phyloP scores from a whole-genome alignment of 2,888 invertebrate genomes.

The Himalopsyche tibetana region DNA sequence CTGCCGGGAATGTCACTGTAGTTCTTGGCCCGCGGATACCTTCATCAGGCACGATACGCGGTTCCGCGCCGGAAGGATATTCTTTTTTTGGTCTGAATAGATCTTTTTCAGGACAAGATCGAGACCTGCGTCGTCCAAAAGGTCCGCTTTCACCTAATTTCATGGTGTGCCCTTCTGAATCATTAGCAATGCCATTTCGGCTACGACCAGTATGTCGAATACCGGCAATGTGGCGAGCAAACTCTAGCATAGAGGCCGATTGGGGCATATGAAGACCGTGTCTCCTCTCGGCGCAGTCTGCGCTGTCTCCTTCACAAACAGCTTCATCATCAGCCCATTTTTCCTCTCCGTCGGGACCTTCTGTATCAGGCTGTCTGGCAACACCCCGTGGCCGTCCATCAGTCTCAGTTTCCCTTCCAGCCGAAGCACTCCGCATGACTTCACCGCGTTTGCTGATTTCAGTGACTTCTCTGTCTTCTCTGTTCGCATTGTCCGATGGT shows the following conservation, averaged over 20 bases:
- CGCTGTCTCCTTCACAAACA: constrained; percentile 72
- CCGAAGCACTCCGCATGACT: constrained; percentile 60
- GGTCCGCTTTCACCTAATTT: not conserved
- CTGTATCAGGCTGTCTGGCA: constrained; percentile 51
- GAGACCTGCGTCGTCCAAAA: constrained; percentile 76
- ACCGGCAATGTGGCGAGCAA: constrained; percentile 77
- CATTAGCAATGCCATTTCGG: not conserved
- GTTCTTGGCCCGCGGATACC: not conserved
- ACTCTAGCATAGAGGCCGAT: constrained; percentile 75
- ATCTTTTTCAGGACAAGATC: constrained; percentile 80
- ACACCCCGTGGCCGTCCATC: constrained; percentile 56
- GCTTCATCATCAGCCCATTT: constrained; percentile 62
- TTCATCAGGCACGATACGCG: not conserved
- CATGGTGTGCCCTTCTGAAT: not conserved
- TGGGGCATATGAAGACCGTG: constrained; percentile 79
- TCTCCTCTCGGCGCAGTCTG: constrained; percentile 76
- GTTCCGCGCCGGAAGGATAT: not conserved
- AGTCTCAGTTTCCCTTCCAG: constrained; percentile 58
- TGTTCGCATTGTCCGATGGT: constrained; percentile 61
- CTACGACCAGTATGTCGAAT: constrained; percentile 78
- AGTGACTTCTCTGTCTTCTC: constrained; percentile 77
- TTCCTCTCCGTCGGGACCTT: constrained; percentile 60
- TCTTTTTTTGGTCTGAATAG: not conserved
- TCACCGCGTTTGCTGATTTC: constrained; percentile 74
- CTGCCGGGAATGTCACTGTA: not conserved